Conservation (phyloP, 2,113 vertebrate species). For the Abramis brama region DNA sequence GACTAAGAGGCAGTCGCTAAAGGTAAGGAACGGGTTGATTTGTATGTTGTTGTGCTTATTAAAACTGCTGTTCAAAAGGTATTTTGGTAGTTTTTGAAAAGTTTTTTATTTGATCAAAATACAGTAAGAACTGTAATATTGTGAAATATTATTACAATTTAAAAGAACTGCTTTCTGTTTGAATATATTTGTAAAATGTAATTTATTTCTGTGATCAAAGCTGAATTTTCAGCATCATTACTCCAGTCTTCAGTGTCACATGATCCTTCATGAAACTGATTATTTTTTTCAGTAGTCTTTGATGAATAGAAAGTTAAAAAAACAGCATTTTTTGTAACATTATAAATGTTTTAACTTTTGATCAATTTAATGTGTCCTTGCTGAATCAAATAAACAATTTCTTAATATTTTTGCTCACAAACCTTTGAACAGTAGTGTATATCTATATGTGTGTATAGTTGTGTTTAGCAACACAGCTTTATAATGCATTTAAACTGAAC, state of each 20-base stretch:
- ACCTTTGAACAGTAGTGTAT: background rate
- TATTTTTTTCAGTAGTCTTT: too few relatives aligned
- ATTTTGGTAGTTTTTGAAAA: too few relatives aligned
- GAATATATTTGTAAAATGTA: too few relatives aligned
- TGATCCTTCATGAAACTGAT: background rate
- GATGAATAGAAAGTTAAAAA: too few relatives aligned
- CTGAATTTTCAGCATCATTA: background rate
- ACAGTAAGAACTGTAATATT: background rate
- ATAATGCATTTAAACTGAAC: background rate
- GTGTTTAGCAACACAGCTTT: too few relatives aligned
- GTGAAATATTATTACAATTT: background rate
- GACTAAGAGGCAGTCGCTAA: constrained; percentile 44
- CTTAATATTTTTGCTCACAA: too few relatives aligned
- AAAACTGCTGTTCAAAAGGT: background rate
- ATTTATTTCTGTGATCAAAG: too few relatives aligned
- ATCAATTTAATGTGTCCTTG: background rate
- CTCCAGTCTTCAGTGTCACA: background rate
- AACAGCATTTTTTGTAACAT: background rate
- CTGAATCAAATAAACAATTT: background rate
- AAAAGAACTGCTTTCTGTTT: too few relatives aligned
- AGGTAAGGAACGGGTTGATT: constrained; percentile 22
- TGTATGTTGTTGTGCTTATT: background rate
- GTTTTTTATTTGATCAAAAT: background rate
- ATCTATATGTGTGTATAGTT: background rate
- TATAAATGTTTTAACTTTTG: background rate